Evolutionary conservation across 2,888 invertebrate species (phyloP).

Genomic region (Chrysolina haemoptera): DNA sequence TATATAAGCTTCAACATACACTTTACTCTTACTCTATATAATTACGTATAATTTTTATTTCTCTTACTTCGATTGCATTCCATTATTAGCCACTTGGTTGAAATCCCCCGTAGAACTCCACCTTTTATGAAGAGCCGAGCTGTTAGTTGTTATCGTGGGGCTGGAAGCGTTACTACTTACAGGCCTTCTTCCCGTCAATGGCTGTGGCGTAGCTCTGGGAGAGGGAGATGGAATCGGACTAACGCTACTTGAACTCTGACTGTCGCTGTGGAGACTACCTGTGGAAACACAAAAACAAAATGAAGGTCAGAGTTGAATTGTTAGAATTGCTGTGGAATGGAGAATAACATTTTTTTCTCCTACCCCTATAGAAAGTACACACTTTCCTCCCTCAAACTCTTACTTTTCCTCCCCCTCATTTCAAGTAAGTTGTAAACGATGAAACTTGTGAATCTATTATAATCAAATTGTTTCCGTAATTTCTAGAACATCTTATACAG

Average conservation of each 20-base stretch:
- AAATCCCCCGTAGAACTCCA: constrained; percentile 92
- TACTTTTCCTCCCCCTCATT: too few relatives aligned
- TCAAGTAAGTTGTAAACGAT: too few relatives aligned
- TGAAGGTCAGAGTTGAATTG: neutral
- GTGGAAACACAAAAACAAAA: constrained; percentile 14
- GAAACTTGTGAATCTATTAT: too few relatives aligned
- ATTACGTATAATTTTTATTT: too few relatives aligned
- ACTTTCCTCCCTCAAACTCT: too few relatives aligned
- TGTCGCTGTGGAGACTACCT: constrained; percentile 78
- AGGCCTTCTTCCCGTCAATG: constrained; percentile 72
- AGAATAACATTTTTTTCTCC: too few relatives aligned
- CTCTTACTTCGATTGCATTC: constrained; percentile 69
- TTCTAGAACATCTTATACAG: too few relatives aligned
- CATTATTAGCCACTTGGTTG: constrained; percentile 66
- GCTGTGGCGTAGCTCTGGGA: constrained; percentile 80
- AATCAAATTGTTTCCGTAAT: too few relatives aligned
- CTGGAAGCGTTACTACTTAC: constrained; percentile 76
- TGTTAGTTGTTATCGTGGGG: constrained; percentile 77
- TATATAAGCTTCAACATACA: too few relatives aligned
- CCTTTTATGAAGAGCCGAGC: constrained; percentile 75
- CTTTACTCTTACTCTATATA: too few relatives aligned
- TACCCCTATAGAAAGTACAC: too few relatives aligned
- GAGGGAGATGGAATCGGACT: constrained; percentile 88
- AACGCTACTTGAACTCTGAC: constrained; percentile 86
- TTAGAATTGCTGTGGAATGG: too few relatives aligned